phyloP scores from a whole-genome alignment of 1,140 invertebrate species.

The Ips nitidus region DNA sequence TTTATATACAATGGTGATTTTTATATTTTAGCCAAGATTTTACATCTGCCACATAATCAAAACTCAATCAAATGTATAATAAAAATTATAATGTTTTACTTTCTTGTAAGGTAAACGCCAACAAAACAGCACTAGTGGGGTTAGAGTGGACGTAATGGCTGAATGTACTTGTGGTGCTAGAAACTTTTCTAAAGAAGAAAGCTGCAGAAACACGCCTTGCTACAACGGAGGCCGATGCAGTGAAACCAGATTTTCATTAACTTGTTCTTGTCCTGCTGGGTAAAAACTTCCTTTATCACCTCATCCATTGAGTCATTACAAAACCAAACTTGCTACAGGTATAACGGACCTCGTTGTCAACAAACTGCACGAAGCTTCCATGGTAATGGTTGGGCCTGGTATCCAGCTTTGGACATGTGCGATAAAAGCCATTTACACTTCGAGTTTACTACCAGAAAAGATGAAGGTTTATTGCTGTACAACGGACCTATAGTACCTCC shows the following conservation, averaged over 20 bases:
- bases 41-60: neutral
- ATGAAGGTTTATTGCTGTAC: conserved; percentile 91
- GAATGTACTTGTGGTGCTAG: conserved; percentile 90
- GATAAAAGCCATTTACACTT: conserved; percentile 92
- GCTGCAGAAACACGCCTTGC: conserved; percentile 86
- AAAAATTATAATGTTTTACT: conserved; percentile 1
- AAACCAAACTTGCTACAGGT: conserved; percentile 48
- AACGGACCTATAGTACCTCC: conserved; percentile 95
- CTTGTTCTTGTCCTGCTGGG: conserved; percentile 86
- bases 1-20: no score
- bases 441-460: conserved; percentile 90
- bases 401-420: conserved; percentile 93
- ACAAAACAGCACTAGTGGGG: conserved; percentile 91
- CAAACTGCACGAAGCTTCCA: conserved; percentile 91
- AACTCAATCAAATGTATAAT: neutral
- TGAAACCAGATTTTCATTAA: conserved; percentile 82
- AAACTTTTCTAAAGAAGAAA: conserved; percentile 86
- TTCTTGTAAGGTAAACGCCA: conserved; percentile 68
- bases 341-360: conserved; percentile 93
- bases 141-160: conserved; percentile 83
- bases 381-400: conserved; percentile 94
- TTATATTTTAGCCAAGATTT: no score
- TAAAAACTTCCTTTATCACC: neutral
- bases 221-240: conserved; percentile 94
- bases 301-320: neutral